These are phyloP conservation scores for Drosophila limbata DNA, from an alignment of 2,888 invertebrate genomes.

Conservation along the genomic window DNA sequence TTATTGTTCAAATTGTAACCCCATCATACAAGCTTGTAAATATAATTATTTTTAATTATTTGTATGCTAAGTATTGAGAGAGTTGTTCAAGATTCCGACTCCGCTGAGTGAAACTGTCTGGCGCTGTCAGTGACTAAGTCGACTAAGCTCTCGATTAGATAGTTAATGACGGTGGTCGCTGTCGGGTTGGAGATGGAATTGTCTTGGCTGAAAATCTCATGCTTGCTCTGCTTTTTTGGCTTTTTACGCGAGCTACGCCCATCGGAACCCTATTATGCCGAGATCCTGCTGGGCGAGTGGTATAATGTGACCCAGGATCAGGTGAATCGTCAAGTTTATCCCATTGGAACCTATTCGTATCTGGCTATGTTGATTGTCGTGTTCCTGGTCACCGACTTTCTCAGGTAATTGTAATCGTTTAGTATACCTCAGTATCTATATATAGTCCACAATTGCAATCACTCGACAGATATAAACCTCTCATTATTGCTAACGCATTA, in stretches of 20 bases:
- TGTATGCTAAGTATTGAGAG: slow-evolving; percentile 21
- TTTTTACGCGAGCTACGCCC: slow-evolving; percentile 93
- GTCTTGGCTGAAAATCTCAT: slow-evolving; percentile 89
- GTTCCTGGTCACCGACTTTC: slow-evolving; percentile 93
- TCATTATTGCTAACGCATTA: slow-evolving; percentile 91
- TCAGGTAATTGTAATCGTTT: slow-evolving; percentile 79
- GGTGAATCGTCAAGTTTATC: slow-evolving; percentile 89
- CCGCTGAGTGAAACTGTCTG: neutral
- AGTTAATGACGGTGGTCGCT: slow-evolving; percentile 15
- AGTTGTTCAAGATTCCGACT: slow-evolving; percentile 2
- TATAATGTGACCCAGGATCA: slow-evolving; percentile 89
- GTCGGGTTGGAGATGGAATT: slow-evolving; percentile 28
- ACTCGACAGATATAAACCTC: slow-evolving; percentile 90
- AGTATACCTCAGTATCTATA: neutral
- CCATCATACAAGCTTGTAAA: slow-evolving; percentile 39
- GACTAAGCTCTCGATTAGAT: slow-evolving; percentile 50
- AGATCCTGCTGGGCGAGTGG: slow-evolving; percentile 91
- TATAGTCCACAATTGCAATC: neutral
- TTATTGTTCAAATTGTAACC: slow-evolving; percentile 36
- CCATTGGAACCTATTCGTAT: slow-evolving; percentile 94
- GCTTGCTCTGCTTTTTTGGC: slow-evolving; percentile 91
- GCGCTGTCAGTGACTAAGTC: neutral
- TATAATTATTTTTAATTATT: slow-evolving; percentile 64
- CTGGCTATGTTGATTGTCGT: slow-evolving; percentile 90
- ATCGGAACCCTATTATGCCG: slow-evolving; percentile 94